Conservation (phyloP, 2,888 invertebrate species). For the Acrobasis suavella region DNA sequence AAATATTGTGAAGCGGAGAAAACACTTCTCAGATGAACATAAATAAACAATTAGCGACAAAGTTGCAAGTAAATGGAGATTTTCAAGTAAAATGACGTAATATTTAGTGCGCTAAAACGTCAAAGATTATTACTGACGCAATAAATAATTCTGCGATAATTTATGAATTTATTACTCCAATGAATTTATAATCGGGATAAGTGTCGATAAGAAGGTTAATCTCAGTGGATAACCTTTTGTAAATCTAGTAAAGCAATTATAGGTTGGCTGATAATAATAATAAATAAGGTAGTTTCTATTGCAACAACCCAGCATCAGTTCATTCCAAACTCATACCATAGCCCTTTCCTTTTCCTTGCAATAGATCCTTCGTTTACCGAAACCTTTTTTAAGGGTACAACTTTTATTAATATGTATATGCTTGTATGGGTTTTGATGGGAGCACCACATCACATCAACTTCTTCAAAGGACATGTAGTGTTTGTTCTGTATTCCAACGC, state of each 20-base stretch:
- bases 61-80: conserved; percentile 21
- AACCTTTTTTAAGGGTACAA: too few relatives aligned
- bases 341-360: too few relatives aligned
- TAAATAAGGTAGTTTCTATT: too few relatives aligned
- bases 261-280: too few relatives aligned
- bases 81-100: not conserved
- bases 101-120: not conserved
- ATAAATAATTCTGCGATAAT: conserved; percentile 1
- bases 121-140: not conserved
- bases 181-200: not conserved
- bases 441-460: too few relatives aligned
- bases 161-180: not conserved
- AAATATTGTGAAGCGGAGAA: conserved; percentile 40
- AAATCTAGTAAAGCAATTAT: not conserved
- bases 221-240: not conserved
- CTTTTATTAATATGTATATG: too few relatives aligned
- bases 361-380: too few relatives aligned
- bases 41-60: conserved; percentile 44
- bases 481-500: too few relatives aligned
- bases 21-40: conserved; percentile 49
- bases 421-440: too few relatives aligned
- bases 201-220: not conserved
- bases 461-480: too few relatives aligned
- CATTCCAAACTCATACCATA: too few relatives aligned
- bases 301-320: too few relatives aligned